Evolutionary conservation across 1,140 invertebrate species (phyloP).

Genomic region (Microplitis mediator): DNA sequence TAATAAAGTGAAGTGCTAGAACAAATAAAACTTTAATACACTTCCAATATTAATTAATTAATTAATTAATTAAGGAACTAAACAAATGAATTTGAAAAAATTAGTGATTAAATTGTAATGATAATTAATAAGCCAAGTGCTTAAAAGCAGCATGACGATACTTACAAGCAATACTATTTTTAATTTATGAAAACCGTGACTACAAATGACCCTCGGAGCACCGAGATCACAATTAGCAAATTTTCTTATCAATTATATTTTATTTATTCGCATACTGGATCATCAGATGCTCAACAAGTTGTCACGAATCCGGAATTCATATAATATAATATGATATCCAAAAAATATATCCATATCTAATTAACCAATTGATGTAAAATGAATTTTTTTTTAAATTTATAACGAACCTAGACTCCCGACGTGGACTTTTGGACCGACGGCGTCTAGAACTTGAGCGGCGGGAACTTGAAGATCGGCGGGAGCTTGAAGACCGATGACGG

Average conservation of each 20-base stretch:
- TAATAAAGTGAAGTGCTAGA: no score
- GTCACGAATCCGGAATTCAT: not conserved
- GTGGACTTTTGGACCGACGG: not conserved
- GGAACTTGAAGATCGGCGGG: slow-evolving; percentile 14
- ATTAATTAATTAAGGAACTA: no score
- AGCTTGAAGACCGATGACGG: slow-evolving; percentile 6
- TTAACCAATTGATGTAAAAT: not conserved
- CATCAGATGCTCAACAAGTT: slow-evolving; percentile 7
- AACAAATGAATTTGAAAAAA: no score
- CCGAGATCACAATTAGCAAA: slow-evolving; percentile 2
- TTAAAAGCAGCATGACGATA: no score
- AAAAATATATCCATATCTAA: slow-evolving; percentile 2
- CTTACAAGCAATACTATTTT: no score
- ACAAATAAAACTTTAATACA: no score
- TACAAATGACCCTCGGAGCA: not conserved
- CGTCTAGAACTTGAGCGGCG: not conserved
- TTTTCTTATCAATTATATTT: not conserved
- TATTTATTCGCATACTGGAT: not conserved
- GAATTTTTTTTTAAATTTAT: slow-evolving; percentile 6
- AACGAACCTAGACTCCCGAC: slow-evolving; percentile 27
- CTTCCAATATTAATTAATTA: no score
- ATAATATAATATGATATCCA: not conserved
- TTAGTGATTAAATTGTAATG: no score
- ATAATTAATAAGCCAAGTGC: no score
- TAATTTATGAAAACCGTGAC: not conserved